phyloP scores from a whole-genome alignment of 64 coral and sea anemone genomes.

The Montipora capricornis region DNA sequence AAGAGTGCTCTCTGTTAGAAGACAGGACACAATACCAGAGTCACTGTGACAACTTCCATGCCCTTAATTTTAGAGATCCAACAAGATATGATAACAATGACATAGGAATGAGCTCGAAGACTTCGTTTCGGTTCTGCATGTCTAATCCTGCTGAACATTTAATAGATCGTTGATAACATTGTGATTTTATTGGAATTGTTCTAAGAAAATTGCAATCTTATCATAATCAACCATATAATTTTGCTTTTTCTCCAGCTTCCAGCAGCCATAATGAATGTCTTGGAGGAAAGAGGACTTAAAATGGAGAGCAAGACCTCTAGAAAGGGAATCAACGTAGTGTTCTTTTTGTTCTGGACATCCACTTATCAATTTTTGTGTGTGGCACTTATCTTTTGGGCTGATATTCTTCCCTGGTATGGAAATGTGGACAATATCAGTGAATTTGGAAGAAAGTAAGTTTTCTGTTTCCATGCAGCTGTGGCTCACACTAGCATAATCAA shows the following conservation, averaged over 20 bases:
- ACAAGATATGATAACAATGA: too few relatives aligned
- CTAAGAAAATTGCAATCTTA: too few relatives aligned
- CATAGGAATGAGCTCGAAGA: too few relatives aligned
- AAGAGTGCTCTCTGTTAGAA: too few relatives aligned
- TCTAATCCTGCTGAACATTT: too few relatives aligned
- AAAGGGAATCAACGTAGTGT: conserved; percentile 78
- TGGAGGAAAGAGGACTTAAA: conserved; percentile 86
- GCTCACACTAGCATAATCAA: not conserved
- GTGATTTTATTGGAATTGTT: too few relatives aligned
- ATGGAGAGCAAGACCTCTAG: conserved; percentile 74
- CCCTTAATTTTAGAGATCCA: too few relatives aligned
- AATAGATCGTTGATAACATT: too few relatives aligned
- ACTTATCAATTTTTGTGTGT: conserved; percentile 85
- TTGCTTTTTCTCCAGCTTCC: conserved; percentile 52
- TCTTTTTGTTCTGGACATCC: conserved; percentile 90
- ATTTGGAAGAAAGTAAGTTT: conserved; percentile 89
- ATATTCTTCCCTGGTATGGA: conserved; percentile 91
- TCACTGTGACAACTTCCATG: too few relatives aligned
- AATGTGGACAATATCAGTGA: conserved; percentile 76
- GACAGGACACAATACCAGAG: too few relatives aligned
- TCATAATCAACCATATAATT: too few relatives aligned
- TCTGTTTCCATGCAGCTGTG: not conserved
- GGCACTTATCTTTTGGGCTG: conserved; percentile 77
- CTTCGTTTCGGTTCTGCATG: too few relatives aligned
- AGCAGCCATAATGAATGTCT: conserved; percentile 80